A percentile compares a stretch with the other conserved stretches of the same genome.
phyloP scores from a whole-genome alignment of 1,140 invertebrate genomes.

The Caenorhabditis brenneri region DNA sequence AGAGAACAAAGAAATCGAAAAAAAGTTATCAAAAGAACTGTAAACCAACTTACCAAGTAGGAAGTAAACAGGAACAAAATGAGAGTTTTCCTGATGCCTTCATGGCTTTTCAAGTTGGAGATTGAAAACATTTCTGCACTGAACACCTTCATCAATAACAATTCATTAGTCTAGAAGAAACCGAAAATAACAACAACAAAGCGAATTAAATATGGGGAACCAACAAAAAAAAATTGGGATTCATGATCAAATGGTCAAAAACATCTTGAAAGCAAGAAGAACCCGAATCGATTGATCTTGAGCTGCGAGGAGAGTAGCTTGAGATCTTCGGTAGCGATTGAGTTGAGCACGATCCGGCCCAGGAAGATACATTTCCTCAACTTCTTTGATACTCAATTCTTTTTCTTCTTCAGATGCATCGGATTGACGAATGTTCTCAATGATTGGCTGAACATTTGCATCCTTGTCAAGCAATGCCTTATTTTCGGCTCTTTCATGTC shows the following conservation, averaged over 20 bases:
- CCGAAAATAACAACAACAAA: neutral
- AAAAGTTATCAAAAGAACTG: neutral
- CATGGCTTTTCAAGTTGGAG: too few relatives aligned
- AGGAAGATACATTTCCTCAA: slow-evolving; percentile 22
- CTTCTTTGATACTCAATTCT: neutral
- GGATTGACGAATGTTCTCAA: slow-evolving; percentile 4
- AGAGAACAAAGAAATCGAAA: neutral
- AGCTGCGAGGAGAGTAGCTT: neutral
- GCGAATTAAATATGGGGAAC: neutral
- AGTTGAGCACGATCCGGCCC: slow-evolving; percentile 27
- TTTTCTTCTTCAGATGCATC: slow-evolving; percentile 25
- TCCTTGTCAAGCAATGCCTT: slow-evolving; percentile 39
- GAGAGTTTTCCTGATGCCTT: too few relatives aligned
- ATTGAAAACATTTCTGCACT: too few relatives aligned
- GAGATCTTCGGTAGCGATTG: neutral
- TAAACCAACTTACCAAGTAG: neutral
- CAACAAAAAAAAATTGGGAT: too few relatives aligned
- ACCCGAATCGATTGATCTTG: slow-evolving; percentile 26
- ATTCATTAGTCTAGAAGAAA: neutral
- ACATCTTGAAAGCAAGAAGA: neutral
- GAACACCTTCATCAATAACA: too few relatives aligned
- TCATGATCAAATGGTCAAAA: neutral
- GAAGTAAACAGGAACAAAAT: neutral
- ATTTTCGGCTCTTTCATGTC: slow-evolving; percentile 38
- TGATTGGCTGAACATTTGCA: slow-evolving; percentile 35